phyloP scores from a whole-genome alignment of 1,140 invertebrate genomes.

The Penaeus vannamei region DNA sequence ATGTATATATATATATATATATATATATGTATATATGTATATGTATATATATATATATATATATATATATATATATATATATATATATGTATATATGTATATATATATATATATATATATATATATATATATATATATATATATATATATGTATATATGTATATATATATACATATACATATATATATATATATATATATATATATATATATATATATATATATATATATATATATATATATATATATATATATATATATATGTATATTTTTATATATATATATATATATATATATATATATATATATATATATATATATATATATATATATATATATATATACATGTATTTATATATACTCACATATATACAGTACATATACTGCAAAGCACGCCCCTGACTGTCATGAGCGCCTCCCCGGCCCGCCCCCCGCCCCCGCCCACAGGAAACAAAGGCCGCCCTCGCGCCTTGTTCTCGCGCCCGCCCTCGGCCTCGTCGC shows the following conservation, averaged over 20 bases:
- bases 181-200: background rate
- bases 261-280: background rate
- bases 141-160: slow-evolving; percentile 27
- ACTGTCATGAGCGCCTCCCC: too few species aligned
- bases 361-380: background rate
- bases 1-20: slow-evolving; percentile 22
- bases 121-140: background rate
- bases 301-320: background rate
- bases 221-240: background rate
- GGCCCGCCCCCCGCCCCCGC: too few species aligned
- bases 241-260: slow-evolving; percentile 1
- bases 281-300: slow-evolving; percentile 16
- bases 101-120: slow-evolving; percentile 24
- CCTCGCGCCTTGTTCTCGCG: too few species aligned
- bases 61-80: background rate
- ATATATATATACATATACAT: slow-evolving; percentile 37
- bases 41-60: background rate
- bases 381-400: too few species aligned
- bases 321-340: slow-evolving; percentile 9
- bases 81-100: background rate
- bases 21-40: slow-evolving; percentile 22
- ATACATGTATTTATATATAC: slow-evolving; percentile 1
- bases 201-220: background rate
- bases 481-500: too few species aligned
- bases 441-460: too few species aligned